A percentile compares a stretch with the other conserved stretches of the same genome.
Evolutionary conservation across 2,797 vertebrate genomes (phyloP).

Genomic region (Falco novaeseelandiae): DNA sequence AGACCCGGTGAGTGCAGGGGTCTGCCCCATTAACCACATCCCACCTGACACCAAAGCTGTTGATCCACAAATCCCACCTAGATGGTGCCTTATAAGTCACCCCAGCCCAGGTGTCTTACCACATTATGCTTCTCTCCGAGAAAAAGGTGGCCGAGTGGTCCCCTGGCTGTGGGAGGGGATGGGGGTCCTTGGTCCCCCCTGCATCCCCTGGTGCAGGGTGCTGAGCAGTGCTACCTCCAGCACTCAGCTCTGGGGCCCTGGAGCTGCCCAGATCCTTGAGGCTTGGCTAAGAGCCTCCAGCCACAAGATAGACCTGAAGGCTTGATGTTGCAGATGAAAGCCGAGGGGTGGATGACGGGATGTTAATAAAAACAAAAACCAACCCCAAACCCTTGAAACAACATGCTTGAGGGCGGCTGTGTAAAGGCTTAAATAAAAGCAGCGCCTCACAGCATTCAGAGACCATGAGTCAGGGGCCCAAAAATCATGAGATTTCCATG

Average conservation of each 20-base stretch:
- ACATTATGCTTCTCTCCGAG: accelerated
- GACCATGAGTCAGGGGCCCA: background rate
- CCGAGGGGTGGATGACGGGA: background rate
- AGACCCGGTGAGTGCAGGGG: background rate
- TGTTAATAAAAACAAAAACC: background rate
- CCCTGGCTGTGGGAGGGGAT: accelerated
- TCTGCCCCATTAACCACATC: background rate
- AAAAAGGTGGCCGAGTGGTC: accelerated
- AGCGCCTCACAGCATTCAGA: background rate
- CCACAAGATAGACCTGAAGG: background rate
- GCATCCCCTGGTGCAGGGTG: background rate
- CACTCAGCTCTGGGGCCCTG: background rate
- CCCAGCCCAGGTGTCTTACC: background rate
- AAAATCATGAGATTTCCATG: background rate
- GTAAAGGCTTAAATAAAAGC: background rate
- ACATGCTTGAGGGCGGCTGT: background rate
- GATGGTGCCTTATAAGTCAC: background rate
- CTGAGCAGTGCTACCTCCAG: background rate
- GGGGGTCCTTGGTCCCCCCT: background rate
- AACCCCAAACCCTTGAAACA: background rate
- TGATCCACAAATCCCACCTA: background rate
- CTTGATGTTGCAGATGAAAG: background rate
- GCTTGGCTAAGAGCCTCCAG: background rate
- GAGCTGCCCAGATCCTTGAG: accelerated
- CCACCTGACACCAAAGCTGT: background rate